Conservation (phyloP, 2,113 vertebrate species). For the Nyctereutes procyonoides region DNA sequence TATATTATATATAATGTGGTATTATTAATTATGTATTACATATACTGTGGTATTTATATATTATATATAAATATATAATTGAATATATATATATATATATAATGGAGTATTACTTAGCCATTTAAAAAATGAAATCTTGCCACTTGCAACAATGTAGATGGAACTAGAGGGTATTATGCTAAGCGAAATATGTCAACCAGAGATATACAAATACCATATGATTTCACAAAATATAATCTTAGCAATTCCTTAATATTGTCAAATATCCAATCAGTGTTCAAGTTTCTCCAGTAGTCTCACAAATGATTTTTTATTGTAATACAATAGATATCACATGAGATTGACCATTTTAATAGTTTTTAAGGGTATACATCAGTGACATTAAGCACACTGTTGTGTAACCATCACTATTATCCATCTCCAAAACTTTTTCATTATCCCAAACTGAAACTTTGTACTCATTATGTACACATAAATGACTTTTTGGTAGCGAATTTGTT, state of each 20-base stretch:
- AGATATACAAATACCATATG: no score
- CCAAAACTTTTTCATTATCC: background rate
- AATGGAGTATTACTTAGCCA: no score
- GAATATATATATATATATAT: no score
- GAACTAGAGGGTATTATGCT: no score
- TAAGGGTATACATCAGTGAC: background rate
- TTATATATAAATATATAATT: no score
- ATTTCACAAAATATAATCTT: background rate
- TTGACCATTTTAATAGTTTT: background rate
- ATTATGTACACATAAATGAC: background rate
- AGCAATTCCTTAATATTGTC: background rate
- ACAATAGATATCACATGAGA: background rate
- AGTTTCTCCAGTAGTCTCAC: background rate
- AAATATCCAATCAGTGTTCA: background rate
- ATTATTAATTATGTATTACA: no score
- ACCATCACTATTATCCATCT: background rate
- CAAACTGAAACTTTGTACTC: background rate
- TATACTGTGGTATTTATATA: no score
- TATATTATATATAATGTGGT: no score
- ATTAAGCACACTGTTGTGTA: background rate
- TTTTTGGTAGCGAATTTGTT: background rate
- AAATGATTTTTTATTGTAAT: background rate
- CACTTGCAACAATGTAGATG: no score
- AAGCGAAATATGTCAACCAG: no score
- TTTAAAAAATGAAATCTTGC: no score